phyloP scores from a whole-genome alignment of 1,140 invertebrate species.

The Apis mellifera region Amel_HAv3.1 CM009941.2:10810001-10810500 shows the following conservation, averaged over 20 bases:
- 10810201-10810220: constrained; percentile 44
- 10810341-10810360: background rate
- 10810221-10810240: constrained; percentile 28
- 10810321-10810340: no score
- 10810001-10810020: constrained; percentile 73
- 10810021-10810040: constrained; percentile 60
- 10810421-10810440: constrained; percentile 46
- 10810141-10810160: constrained; percentile 64
- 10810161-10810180: constrained; percentile 56
- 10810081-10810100: background rate
- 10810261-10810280: background rate
- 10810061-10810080: constrained; percentile 3
- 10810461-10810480: constrained; percentile 57
- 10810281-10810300: no score
- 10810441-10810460: constrained; percentile 11
- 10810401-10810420: constrained; percentile 38
- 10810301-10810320: no score
- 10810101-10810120: constrained; percentile 53
- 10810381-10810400: background rate
- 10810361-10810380: no score
- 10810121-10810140: constrained; percentile 62
- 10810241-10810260: no score
- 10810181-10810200: constrained; percentile 64
- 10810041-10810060: constrained; percentile 48
- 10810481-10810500: constrained; percentile 63